phyloP scores from a whole-genome alignment of 2,888 invertebrate genomes.

The Sturmia bella region DNA sequence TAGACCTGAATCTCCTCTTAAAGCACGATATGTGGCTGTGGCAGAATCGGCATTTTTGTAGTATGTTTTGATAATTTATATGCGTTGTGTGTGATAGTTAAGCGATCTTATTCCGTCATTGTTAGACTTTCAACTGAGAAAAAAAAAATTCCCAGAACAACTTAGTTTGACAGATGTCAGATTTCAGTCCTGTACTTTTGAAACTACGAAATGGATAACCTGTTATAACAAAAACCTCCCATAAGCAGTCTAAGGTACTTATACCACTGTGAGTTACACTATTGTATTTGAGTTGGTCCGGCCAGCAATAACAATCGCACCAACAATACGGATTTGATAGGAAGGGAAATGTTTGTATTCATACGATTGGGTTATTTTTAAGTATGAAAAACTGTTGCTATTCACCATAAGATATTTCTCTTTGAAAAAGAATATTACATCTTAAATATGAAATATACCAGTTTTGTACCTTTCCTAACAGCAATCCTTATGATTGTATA shows the following conservation, averaged over 20 bases:
- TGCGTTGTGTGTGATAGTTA: no score
- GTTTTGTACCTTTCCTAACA: constrained; percentile 42
- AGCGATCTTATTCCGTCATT: no score
- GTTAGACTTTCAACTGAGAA: no score
- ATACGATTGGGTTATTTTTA: neutral
- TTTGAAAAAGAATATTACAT: constrained; percentile 64
- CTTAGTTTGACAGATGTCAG: no score
- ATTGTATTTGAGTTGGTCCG: constrained; percentile 41
- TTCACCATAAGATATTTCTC: constrained; percentile 44
- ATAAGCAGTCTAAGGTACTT: neutral
- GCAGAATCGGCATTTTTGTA: no score
- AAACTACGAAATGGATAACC: no score
- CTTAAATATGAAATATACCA: constrained; percentile 54
- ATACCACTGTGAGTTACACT: constrained; percentile 12
- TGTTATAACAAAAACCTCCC: no score
- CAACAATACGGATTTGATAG: constrained; percentile 65
- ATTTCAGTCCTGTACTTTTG: no score
- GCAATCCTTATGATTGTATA: neutral
- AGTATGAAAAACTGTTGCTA: constrained; percentile 9
- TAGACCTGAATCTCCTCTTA: no score
- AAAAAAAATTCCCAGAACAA: no score
- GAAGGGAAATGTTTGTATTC: constrained; percentile 42
- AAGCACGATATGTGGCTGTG: no score
- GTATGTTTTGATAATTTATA: no score
- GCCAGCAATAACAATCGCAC: constrained; percentile 59